Conservation (phyloP, 2,797 vertebrate genomes). For the Brachymystax lenok region DNA sequence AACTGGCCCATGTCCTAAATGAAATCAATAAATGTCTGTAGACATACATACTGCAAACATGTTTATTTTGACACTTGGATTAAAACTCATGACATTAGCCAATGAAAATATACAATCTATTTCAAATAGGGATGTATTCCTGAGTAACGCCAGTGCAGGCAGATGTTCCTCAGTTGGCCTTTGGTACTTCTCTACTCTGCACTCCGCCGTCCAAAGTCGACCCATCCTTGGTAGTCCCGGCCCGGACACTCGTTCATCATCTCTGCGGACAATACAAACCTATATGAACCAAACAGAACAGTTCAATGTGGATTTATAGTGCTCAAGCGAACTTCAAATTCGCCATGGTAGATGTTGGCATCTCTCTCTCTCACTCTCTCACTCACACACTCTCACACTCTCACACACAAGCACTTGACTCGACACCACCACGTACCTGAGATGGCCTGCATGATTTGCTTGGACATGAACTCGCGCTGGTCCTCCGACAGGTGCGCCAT, state of each 20-base stretch:
- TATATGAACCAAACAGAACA: constrained; percentile 57
- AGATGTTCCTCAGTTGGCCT: not conserved
- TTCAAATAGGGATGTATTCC: not conserved
- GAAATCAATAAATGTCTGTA: not conserved
- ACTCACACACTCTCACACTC: no score
- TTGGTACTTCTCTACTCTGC: constrained; percentile 57
- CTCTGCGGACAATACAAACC: constrained; percentile 77
- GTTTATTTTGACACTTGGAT: constrained; percentile 3
- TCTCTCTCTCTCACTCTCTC: no score
- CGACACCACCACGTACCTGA: constrained; percentile 66
- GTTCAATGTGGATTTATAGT: no score
- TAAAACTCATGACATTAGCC: not conserved
- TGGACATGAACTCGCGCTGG: no score
- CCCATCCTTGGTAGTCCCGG: constrained; percentile 87
- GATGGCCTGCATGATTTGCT: constrained; percentile 79
- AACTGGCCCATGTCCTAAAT: no score
- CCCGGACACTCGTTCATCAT: constrained; percentile 77
- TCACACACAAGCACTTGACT: constrained; percentile 40
- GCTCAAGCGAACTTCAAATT: no score
- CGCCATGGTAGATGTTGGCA: no score
- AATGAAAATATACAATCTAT: not conserved
- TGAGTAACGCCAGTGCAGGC: not conserved
- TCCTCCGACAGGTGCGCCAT: no score
- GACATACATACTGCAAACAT: not conserved
- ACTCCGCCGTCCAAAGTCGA: constrained; percentile 89